These are phyloP conservation scores for Lithobates sylvaticus DNA, from an alignment of 2,797 vertebrate genomes.

Conservation along the genomic window DNA sequence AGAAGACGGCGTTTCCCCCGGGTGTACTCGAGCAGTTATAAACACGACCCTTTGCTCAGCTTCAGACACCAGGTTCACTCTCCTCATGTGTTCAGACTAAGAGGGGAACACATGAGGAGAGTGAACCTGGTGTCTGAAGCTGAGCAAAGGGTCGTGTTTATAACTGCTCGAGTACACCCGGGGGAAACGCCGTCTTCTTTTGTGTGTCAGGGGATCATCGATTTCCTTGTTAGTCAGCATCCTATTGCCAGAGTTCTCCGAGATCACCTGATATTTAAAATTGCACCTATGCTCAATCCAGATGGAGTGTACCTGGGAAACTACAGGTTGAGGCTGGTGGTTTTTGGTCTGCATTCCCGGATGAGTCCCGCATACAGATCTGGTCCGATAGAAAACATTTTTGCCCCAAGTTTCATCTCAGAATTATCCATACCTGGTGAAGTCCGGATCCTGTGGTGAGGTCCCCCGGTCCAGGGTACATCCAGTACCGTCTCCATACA, in stretches of 20 bases:
- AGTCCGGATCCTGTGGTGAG: too few species aligned
- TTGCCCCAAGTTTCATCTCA: too few species aligned
- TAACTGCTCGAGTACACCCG: constrained; percentile 92
- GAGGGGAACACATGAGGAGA: too few species aligned
- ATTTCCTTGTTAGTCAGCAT: constrained; percentile 95
- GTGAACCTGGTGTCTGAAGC: constrained; percentile 82
- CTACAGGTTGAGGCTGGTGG: too few species aligned
- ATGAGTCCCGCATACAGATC: too few species aligned
- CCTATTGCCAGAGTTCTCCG: constrained; percentile 89
- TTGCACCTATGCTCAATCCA: constrained; percentile 97
- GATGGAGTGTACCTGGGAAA: constrained; percentile 97
- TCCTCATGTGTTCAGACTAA: too few species aligned
- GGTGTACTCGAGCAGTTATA: constrained; percentile 93
- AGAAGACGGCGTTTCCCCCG: constrained; percentile 97
- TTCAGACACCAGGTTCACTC: constrained; percentile 85
- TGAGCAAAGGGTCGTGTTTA: constrained; percentile 92
- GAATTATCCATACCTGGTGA: too few species aligned
- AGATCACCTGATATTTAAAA: constrained; percentile 95
- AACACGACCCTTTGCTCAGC: constrained; percentile 91
- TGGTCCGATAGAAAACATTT: too few species aligned
- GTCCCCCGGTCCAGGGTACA: too few species aligned
- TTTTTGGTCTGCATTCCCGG: too few species aligned
- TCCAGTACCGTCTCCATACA: too few species aligned
- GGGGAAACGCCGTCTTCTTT: constrained; percentile 98
- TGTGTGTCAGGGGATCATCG: constrained; percentile 96